Base-by-base conservation (phyloP, 2,888 invertebrate genomes). In the Drosophila setosimentum region DNA sequence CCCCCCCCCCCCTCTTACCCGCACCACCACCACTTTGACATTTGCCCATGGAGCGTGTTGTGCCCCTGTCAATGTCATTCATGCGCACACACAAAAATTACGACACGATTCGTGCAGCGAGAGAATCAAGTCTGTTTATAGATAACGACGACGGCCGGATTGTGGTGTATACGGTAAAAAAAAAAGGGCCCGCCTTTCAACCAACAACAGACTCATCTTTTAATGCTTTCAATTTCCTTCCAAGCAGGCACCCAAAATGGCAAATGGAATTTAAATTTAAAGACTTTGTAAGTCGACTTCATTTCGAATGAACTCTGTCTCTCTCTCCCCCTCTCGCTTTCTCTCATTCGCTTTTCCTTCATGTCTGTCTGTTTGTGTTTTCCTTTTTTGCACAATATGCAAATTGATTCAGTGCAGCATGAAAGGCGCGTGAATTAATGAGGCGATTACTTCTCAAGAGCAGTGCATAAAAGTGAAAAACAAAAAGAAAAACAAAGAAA, bases 381-480 rank as follows among this genome's bases (percentile, higher is more conserved):
- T 63, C n/a, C 21, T 53, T 72, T 82, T 89, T 85, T 87, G 89
- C 84, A 82, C 78, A 89, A 86, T 83, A 90, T 87, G 87, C 87
- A 90, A 91, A 90, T 86, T 78, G 80, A 82, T 83, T 78, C 90
- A 86, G 74, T 89, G 89, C 89, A 89, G 82, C 87, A 81, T 90
- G 88, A 86, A 87, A 88, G 71, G 79, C 78, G 88, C 78, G 87
- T 78, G 91, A 91, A 89, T 91, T 89, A 90, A 91, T 91, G 89
- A 87, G 83, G 82, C 89, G 90, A 90, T 90, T 90, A 86, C 83
- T 90, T 76, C 45, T 45, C 81, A 73, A 81, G 78, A 80, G 78
- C 70, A 79, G 51, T 40, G 68, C 55, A 75, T 37, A 68, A 66
- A 73, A 65, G 58, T 61, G 35, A 70, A 68, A 57, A 60, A 73